Base-by-base conservation (phyloP, 2,797 vertebrate genomes). In the Naso thynnoides region DNA sequence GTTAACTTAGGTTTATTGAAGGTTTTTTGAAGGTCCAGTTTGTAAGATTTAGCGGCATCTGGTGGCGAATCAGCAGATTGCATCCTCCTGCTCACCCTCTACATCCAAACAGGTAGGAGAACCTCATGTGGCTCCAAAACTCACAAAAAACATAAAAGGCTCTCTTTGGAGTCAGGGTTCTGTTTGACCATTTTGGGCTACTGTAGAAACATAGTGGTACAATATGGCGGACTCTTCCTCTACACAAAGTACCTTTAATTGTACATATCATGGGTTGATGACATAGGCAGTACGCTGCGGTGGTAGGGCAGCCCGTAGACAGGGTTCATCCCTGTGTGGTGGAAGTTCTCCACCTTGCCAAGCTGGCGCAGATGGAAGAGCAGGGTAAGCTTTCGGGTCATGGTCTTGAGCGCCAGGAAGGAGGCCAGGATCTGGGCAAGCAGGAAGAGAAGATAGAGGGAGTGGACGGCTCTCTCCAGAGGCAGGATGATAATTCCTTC, bases 341-440 rank as follows among this genome's bases (percentile, higher is more conserved):
- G 87, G 14, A 88, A 58, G 68, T 71, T 73, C 52, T 89, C 75
- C 3, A 85, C 68, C 1, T 84, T 92, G 15, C 86, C 89, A 27
- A 96, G 84, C 75, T 94, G 95, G 0, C 49, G 88, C 79, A 96
- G 91, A 81, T 95, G 77, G 90, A 97, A 97, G 79, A 95, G 93
- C 57, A 93, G 86, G 0, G 88, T 91, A 52, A 96, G 95, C 84
- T 96, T 95, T 33, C 81, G 93, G 75, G 93, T 95, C 95, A 96
- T 96, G 55, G 84, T 84, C 62, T 83, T 91, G 57, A 98, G 93
- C 0, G 92, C 94, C 36, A 94, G 73, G 81, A 96, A 95, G 15
- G 95, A 93, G 0, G 94, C 88, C 3, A 69, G 8, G 0, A 95
- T 86, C 90, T 98, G 94, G 0, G 81, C 61, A 0, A 94, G 29